These are phyloP conservation scores for Pagetopsis macropterus DNA, from an alignment of 2,797 vertebrate genomes.

Conservation along the genomic window DNA sequence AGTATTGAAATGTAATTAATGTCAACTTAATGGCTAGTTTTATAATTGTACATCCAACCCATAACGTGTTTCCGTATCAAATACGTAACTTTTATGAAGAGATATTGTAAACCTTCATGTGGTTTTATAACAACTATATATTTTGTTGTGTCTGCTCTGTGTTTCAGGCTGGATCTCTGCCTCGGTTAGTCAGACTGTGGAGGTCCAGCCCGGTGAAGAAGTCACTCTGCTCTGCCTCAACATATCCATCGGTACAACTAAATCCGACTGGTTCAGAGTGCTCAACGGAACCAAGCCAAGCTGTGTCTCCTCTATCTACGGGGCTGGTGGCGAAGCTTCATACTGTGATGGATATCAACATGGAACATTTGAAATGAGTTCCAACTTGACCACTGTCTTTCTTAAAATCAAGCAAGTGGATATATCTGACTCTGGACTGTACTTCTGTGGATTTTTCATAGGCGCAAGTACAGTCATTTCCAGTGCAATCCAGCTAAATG, in stretches of 20 bases:
- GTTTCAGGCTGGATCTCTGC: constrained; percentile 30
- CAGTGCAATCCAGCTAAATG: neutral
- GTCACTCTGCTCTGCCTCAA: constrained; percentile 51
- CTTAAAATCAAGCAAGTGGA: constrained; percentile 32
- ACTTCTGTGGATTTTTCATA: constrained; percentile 51
- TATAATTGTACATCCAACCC: no score
- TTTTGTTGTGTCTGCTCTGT: constrained; percentile 5
- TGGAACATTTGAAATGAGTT: constrained; percentile 11
- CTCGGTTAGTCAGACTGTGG: constrained; percentile 15
- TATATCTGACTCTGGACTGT: constrained; percentile 45
- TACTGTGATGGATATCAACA: constrained; percentile 4
- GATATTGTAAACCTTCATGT: no score
- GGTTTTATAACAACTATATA: neutral
- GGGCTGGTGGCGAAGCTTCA: rapidly evolving
- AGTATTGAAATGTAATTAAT: neutral
- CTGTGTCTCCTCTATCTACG: constrained; percentile 6
- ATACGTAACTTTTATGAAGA: no score
- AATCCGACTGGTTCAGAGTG: constrained; percentile 44
- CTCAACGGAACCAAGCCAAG: neutral
- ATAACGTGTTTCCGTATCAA: no score
- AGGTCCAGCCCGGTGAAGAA: constrained; percentile 7
- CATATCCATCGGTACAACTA: neutral
- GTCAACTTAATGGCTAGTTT: no score
- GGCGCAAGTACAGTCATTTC: rapidly evolving
- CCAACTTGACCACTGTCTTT: constrained; percentile 26